Percentiles rank a stretch among this genome's conserved stretches.
These are phyloP conservation scores for Mesorhabditis belari DNA, from an alignment of 2,888 invertebrate genomes.

Conservation along the genomic window DNA sequence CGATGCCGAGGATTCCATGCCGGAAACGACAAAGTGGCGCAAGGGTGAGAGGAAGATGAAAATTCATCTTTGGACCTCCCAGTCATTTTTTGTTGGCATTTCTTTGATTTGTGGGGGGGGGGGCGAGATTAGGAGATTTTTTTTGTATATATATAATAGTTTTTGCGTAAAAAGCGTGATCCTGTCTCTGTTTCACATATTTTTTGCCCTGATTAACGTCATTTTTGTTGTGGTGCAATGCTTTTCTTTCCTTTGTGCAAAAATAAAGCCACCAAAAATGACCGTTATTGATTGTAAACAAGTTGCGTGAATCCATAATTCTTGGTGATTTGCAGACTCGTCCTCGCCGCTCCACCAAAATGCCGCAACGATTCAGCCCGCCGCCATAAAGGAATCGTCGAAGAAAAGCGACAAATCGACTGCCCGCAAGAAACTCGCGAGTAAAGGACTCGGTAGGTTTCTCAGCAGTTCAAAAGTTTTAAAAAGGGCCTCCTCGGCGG, in stretches of 20 bases:
- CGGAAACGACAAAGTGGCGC: too few relatives aligned
- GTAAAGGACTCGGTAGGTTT: conserved; percentile 59
- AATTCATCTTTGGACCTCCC: too few relatives aligned
- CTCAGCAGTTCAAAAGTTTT: conserved; percentile 62
- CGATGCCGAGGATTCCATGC: too few relatives aligned
- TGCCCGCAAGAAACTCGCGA: too few relatives aligned
- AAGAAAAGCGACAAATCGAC: conserved; percentile 8
- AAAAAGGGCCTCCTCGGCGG: conserved; percentile 48
- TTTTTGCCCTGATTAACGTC: neutral
- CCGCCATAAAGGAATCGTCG: neutral
- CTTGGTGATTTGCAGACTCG: too few relatives aligned
- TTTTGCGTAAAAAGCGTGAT: neutral
- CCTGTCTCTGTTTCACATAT: neutral
- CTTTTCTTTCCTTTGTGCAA: conserved; percentile 9
- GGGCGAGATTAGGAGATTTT: too few relatives aligned
- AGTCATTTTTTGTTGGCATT: too few relatives aligned
- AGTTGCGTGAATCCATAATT: too few relatives aligned
- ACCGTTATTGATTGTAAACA: conserved; percentile 53
- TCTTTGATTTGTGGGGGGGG: too few relatives aligned
- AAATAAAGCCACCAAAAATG: conserved; percentile 49
- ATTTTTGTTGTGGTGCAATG: too few relatives aligned
- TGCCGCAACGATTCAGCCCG: neutral
- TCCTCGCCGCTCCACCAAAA: neutral
- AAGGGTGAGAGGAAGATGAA: neutral
- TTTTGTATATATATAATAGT: too few relatives aligned